Evolutionary conservation across 2,888 invertebrate genomes (phyloP), one percentile per base, ranked within the genome.

Genomic region (Andrena hattorfiana): DNA sequence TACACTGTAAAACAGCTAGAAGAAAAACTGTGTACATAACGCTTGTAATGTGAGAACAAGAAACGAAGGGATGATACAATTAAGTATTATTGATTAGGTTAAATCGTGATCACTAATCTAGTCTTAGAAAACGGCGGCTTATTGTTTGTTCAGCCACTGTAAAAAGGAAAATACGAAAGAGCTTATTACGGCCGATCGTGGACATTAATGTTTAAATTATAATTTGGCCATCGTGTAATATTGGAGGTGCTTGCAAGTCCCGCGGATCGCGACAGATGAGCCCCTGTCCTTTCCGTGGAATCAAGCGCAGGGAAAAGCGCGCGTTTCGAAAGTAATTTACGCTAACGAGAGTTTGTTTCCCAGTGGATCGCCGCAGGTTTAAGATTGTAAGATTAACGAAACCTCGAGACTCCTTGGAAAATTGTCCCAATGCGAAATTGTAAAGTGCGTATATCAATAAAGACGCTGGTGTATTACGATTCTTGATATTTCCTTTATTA

Each of bases 251-350:
- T 20, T 35, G 30, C 20, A 26, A 28, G 16, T n/a, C 85, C 77
- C 71, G 59, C 82, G 88, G 84, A 85, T 71, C 48, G 84, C 23
- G 89, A 86, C 86, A 84, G 60, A 84, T 77, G 88, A 90, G 91
- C 88, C 90, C 89, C 86, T 85, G 87, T 84, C 87, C 82, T 66
- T 84, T 87, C 28, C 85, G 83, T 74, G 67, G 54, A 75, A 30
- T 8, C 20, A 10, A 54, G 13, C 42, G 48, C n/a, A 8, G 10
- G 10, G 13, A 26, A 54, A 48, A 0, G 2, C 42, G 3, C 49
- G 5, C 26, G 30, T 35, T 56, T 69, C 51, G 66, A 74, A 68
- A 83, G 74, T 77, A 67, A 63, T 68, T 71, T 54, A 13, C 10
- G n/a, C 74, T 74, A 49, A 23, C 20, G 54, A 59, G 69, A 51